Evolutionary conservation across 2,797 vertebrate genomes (phyloP).

Genomic region (Alectoris magna): DNA sequence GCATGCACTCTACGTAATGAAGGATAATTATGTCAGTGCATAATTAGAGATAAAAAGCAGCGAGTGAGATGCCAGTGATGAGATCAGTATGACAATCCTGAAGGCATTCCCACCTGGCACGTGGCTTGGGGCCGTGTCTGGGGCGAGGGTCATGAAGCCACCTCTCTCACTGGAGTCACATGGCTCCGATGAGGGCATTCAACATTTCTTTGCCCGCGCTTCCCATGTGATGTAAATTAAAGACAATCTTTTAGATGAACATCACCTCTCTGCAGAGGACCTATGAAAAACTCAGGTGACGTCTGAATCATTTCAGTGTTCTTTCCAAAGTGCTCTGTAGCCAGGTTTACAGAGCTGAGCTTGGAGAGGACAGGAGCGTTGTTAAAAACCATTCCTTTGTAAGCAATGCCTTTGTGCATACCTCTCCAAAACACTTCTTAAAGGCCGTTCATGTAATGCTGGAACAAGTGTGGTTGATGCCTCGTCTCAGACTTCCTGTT

Average conservation of each 20-base stretch:
- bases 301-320: background rate
- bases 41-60: constrained; percentile 26
- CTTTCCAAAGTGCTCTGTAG: background rate
- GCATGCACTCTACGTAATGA: constrained; percentile 1
- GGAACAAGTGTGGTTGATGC: constrained; percentile 47
- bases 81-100: background rate
- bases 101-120: background rate
- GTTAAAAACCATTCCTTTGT: background rate
- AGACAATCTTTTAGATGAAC: background rate
- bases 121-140: background rate
- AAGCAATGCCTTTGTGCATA: constrained; percentile 23
- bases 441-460: constrained; percentile 26
- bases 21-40: constrained; percentile 37
- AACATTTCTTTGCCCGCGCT: background rate
- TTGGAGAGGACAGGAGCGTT: background rate
- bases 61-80: background rate
- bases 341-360: background rate
- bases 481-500: constrained; percentile 40
- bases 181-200: fast-evolving
- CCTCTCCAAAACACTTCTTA: background rate
- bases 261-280: background rate
- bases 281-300: background rate
- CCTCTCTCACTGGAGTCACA: background rate
- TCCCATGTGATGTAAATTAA: background rate
- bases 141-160: background rate